Percentiles rank a stretch among this genome's conserved stretches.
These are phyloP conservation scores for Alca torda DNA, from an alignment of 2,797 vertebrate genomes.

Conservation along the genomic window DNA sequence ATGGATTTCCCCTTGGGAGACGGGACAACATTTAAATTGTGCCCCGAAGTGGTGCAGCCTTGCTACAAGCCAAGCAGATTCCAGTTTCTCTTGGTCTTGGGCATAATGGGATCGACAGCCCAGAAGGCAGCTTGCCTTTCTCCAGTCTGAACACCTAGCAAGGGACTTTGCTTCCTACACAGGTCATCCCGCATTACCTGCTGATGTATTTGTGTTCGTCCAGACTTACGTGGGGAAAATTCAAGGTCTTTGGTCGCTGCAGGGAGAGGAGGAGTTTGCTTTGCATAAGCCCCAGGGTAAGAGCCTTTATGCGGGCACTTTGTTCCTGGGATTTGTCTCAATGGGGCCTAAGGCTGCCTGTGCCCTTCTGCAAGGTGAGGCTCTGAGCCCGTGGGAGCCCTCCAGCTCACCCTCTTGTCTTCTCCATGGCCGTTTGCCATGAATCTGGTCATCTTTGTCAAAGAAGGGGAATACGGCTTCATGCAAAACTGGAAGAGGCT, in stretches of 20 bases:
- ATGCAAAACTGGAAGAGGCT: neutral
- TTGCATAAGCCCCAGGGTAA: neutral
- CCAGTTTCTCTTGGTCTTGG: neutral
- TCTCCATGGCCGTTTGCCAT: neutral
- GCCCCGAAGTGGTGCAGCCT: neutral
- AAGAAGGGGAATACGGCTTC: neutral
- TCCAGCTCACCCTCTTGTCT: neutral
- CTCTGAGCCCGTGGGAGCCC: neutral
- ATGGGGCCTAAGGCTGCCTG: neutral
- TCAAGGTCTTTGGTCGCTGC: neutral
- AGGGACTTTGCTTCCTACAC: neutral
- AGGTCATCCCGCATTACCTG: neutral
- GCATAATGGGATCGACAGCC: neutral
- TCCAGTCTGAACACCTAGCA: neutral
- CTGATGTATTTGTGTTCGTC: neutral
- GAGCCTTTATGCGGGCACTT: neutral
- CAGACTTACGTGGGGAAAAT: neutral
- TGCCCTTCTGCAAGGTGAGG: neutral
- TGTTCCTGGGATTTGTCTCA: neutral
- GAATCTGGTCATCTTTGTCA: neutral
- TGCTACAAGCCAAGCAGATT: neutral
- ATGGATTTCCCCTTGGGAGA: neutral
- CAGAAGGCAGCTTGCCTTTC: neutral
- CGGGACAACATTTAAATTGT: fast-evolving
- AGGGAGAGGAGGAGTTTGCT: neutral